Base-by-base conservation (phyloP, 2,888 invertebrate genomes). In the Artemia sinica region DNA sequence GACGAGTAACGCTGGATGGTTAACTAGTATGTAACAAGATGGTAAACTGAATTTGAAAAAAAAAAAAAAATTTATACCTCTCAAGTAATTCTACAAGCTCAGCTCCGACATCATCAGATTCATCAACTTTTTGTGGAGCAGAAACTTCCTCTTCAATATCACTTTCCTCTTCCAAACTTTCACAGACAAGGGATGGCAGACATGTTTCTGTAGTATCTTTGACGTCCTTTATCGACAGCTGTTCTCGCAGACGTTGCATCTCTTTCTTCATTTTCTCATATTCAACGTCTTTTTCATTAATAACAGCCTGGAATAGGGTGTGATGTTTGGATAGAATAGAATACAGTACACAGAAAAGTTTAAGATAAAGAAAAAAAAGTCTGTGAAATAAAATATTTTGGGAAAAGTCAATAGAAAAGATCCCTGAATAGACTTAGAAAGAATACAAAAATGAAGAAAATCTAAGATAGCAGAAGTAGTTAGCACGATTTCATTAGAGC, bases 221-320 rank as follows among this genome's bases (percentile, higher is more conserved):
- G 8, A 58, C 8, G 8, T 14, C 58, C 18, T 58, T 12, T 14
- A 28, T 50, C 11, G 68, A 86, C 71, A 86, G 79, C 75, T 85
- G 84, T 77, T 89, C 88, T 74, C 86, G 82, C 72, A 85, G 83
- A 75, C 83, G 82, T 74, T 86, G 84, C 74, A 88, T 79, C 76
- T 89, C 88, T 73, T 84, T 84, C 58, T 88, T 82, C 74, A 88
- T 78, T 74, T 84, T 81, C 75, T 86, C 86, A 70, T 86, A 81
- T 76, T 89, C 89, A 75, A 86, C 86, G 76, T 88, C 88, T 74
- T 85, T 81, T 74, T 85, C 84, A 77, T 85, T 86, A 71, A 88
- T 83, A 75, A 86, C 83, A 77, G 84, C 85, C 88, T 89, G 75
- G 8, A 77, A 73, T 71, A 72, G 67, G 70, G 65, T 70, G 70